Evolutionary conservation across 2,113 vertebrate species (phyloP), one percentile per base, ranked within the genome.

Genomic region (Odobenus rosmarus): DNA sequence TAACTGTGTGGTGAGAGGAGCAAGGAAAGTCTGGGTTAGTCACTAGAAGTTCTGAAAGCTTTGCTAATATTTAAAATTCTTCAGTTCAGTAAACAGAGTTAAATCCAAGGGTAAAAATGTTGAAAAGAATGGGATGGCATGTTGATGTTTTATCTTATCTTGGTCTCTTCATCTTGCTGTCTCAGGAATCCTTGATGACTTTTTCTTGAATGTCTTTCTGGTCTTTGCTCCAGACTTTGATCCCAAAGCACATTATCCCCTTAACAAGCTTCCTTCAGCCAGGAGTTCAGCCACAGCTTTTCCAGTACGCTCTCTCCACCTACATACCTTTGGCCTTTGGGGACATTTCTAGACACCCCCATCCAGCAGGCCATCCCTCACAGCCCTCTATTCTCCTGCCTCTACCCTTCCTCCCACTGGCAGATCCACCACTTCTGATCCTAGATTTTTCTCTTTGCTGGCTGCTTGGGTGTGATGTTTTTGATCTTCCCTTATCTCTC

Each of bases 21-120:
- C 46, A 95, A n/a, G 90, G 31, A 80, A 87, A 83, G 13, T 67
- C 15, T 84, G 46, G 31, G 42, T 77, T 67, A 86, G 13, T 13
- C 33, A 92, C 4, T 36, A 53, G 55, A 95, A 91, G 24, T 64
- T 93, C 39, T 77, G 33, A 69, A 93, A 53, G 1, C 23, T 92
- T 64, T 88, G n/a, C 53, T 85, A 59, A 69, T 82, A 93, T 80
- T 96, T 76, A 46, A 82, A 92, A 61, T 76, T 69, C 31, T 91
- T 95, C 46, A 76, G 33, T 93, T 97, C 8, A 61, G 7, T 69
- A 86, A 79, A 7, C 57, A 76, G 26, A 74, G 67, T 84, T 93
- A 88, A 82, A 82, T 90, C 36, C 15, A 33, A 93, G 16, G 55
- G 51, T 51, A 55, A 7, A 86, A 80, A 11, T 42, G 92, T 85